Evolutionary conservation across 1,140 invertebrate genomes (phyloP).

Genomic region (Aphidius ervi): DNA sequence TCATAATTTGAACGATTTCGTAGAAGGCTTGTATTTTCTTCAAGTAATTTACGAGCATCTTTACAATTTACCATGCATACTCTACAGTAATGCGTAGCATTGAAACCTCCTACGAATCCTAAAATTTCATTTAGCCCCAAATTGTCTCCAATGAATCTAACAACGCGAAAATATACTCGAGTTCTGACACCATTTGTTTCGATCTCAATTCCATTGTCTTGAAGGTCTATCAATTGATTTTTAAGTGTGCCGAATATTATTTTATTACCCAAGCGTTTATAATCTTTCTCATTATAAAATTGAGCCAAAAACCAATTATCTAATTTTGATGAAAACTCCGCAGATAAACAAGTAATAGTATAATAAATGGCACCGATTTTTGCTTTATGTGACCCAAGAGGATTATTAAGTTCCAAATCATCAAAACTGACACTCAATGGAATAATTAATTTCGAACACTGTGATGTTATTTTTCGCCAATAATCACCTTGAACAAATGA

Average conservation of each 20-base stretch:
- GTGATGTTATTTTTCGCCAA: neutral
- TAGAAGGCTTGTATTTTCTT: no score
- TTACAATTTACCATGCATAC: no score
- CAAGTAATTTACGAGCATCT: no score
- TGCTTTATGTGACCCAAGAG: neutral
- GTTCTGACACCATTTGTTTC: constrained; percentile 16
- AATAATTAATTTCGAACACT: neutral
- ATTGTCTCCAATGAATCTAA: constrained; percentile 24
- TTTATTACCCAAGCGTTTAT: constrained; percentile 14
- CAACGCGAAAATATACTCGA: constrained; percentile 27
- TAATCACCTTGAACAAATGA: neutral
- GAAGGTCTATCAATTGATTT: constrained; percentile 20
- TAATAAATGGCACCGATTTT: constrained; percentile 19
- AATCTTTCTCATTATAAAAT: constrained; percentile 26
- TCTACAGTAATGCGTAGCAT: no score
- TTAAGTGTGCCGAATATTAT: constrained; percentile 25
- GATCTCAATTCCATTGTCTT: constrained; percentile 23
- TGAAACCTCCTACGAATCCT: no score
- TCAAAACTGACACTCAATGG: neutral
- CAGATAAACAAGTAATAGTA: constrained; percentile 25
- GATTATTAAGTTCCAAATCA: constrained; percentile 3
- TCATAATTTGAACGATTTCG: no score
- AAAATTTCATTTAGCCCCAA: constrained; percentile 10
- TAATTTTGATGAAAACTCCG: constrained; percentile 22
- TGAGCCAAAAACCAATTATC: constrained; percentile 26